Conservation (phyloP, 2,888 invertebrate species). For the Parapristionchus giblindavisi region DNA sequence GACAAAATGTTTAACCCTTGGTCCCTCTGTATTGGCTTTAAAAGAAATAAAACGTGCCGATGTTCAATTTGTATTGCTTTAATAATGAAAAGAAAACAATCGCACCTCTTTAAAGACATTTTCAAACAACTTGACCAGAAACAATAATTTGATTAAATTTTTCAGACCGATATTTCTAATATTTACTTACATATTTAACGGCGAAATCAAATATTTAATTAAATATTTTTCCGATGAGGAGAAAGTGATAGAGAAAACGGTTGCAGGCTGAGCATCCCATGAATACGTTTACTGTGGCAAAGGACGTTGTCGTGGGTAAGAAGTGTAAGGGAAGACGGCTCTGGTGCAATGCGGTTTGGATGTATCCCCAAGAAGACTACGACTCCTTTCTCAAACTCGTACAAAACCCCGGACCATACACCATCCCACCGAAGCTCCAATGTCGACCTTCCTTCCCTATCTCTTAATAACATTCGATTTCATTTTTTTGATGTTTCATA, state of each 20-base stretch:
- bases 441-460: slow-evolving; percentile 6
- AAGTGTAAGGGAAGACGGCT: slow-evolving; percentile 39
- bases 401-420: slow-evolving; percentile 3
- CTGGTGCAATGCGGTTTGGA: slow-evolving; percentile 26
- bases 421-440: not conserved
- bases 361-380: slow-evolving; percentile 25
- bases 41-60: no score
- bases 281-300: slow-evolving; percentile 41
- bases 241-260: slow-evolving; percentile 10
- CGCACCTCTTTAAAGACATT: no score
- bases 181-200: no score
- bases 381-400: slow-evolving; percentile 39
- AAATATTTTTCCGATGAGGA: slow-evolving; percentile 13
- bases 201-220: not conserved
- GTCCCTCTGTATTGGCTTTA: no score
- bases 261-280: slow-evolving; percentile 40
- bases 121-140: no score
- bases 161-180: no score
- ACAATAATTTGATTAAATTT: no score
- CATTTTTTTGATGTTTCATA: not conserved
- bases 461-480: not conserved
- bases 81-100: no score
- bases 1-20: no score
- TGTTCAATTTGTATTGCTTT: no score
- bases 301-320: slow-evolving; percentile 37